Evolutionary conservation across 2,888 invertebrate genomes (phyloP).

Genomic region (Conistra vaccinii): DNA sequence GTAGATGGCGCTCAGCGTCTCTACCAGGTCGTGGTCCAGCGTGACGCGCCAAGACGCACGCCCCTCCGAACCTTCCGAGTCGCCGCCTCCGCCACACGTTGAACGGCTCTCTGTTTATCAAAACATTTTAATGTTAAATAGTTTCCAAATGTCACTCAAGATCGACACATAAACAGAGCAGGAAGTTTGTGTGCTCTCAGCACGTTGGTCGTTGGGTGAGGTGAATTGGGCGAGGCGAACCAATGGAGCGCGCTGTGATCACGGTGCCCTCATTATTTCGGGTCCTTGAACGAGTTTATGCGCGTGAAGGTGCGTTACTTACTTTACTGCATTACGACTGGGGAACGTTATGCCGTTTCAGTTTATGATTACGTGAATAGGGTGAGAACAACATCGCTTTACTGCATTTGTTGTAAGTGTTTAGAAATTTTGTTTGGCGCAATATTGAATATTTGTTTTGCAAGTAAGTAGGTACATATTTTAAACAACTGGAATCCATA

Average conservation of each 20-base stretch:
- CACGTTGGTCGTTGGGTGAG: conserved; percentile 54
- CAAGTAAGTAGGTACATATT: conserved; percentile 1
- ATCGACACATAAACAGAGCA: conserved; percentile 45
- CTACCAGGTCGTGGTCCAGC: conserved; percentile 97
- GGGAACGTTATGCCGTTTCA: conserved; percentile 53
- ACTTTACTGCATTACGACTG: conserved; percentile 67
- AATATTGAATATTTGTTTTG: conserved; percentile 17
- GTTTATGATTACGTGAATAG: conserved; percentile 61
- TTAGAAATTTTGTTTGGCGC: conserved; percentile 39
- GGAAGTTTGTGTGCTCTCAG: conserved; percentile 61
- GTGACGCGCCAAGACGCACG: conserved; percentile 97
- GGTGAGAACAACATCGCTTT: conserved; percentile 61
- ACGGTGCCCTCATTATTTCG: conserved; percentile 73
- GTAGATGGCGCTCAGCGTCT: conserved; percentile 97
- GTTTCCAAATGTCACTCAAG: conserved; percentile 38
- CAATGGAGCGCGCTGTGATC: conserved; percentile 64
- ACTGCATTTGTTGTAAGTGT: conserved; percentile 41
- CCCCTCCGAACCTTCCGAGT: conserved; percentile 93
- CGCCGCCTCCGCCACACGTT: conserved; percentile 94
- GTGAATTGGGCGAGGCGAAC: conserved; percentile 66
- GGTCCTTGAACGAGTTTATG: conserved; percentile 79
- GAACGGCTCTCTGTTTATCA: conserved; percentile 93
- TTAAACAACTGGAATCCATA: conserved; percentile 20
- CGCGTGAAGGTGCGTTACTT: conserved; percentile 69
- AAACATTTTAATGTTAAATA: conserved; percentile 42